A percentile compares a stretch with the other conserved stretches of the same genome.
Conservation (phyloP, 2,888 invertebrate species). For the Conomelus anceps region DNA sequence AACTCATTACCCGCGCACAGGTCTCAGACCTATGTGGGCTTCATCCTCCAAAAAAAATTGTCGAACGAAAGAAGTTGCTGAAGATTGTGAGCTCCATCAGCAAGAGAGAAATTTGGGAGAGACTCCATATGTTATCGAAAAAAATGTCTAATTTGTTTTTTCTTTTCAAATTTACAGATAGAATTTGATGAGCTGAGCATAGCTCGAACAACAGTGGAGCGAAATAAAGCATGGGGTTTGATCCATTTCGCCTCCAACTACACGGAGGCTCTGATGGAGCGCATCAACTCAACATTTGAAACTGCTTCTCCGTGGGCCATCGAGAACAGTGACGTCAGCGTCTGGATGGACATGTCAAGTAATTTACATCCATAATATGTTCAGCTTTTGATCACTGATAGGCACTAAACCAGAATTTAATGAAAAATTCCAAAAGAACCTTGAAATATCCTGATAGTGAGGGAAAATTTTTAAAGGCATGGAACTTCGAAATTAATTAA, state of each 20-base stretch:
- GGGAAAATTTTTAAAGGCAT: too few species aligned
- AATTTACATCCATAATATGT: constrained; percentile 10
- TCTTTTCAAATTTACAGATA: constrained; percentile 26
- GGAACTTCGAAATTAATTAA: too few species aligned
- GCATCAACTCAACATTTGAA: constrained; percentile 30
- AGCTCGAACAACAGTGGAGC: constrained; percentile 30
- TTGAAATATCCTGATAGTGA: too few species aligned
- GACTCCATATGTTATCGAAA: too few species aligned
- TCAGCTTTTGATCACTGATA: not conserved
- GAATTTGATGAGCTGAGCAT: constrained; percentile 29
- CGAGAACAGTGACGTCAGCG: constrained; percentile 33
- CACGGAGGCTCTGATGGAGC: constrained; percentile 30
- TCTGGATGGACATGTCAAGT: constrained; percentile 37
- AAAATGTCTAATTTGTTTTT: not conserved
- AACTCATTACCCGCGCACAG: too few species aligned
- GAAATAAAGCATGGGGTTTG: constrained; percentile 34
- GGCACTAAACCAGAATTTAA: not conserved
- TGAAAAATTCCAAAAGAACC: too few species aligned
- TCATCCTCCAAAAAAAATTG: too few species aligned
- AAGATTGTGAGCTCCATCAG: too few species aligned
- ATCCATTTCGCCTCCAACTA: constrained; percentile 35
- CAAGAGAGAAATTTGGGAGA: too few species aligned
- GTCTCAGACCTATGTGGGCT: too few species aligned
- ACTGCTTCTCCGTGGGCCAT: constrained; percentile 23
- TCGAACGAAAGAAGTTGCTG: too few species aligned